A percentile compares a stretch with the other conserved stretches of the same genome.
These are phyloP conservation scores for Sthenelais limicola DNA, from an alignment of 2,888 invertebrate species.

Conservation along the genomic window DNA sequence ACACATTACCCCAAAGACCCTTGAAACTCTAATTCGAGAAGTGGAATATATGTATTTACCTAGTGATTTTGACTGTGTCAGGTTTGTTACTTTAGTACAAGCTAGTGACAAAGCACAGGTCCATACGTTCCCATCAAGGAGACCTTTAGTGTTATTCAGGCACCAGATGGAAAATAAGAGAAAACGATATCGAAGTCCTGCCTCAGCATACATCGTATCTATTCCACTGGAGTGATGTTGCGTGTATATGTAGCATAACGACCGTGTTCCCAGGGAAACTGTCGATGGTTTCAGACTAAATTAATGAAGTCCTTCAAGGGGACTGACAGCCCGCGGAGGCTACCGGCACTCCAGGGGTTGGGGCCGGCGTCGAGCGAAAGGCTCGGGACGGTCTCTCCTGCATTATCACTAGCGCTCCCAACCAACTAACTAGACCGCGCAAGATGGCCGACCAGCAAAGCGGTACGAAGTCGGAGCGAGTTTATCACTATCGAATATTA, in stretches of 20 bases:
- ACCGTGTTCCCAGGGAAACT: conserved; percentile 28
- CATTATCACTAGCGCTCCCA: background rate
- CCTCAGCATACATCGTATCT: too few relatives aligned
- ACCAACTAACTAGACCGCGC: background rate
- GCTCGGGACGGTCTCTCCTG: background rate
- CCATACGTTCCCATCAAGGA: background rate
- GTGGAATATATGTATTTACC: too few relatives aligned
- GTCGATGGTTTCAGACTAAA: conserved; percentile 34
- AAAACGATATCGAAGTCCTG: too few relatives aligned
- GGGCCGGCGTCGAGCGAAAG: background rate
- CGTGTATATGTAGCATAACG: conserved; percentile 7
- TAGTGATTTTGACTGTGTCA: too few relatives aligned
- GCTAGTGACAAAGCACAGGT: too few relatives aligned
- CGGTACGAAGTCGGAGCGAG: background rate
- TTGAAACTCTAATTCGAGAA: too few relatives aligned
- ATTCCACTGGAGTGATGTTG: background rate
- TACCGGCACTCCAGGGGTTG: background rate
- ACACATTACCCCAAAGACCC: too few relatives aligned
- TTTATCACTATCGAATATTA: too few relatives aligned
- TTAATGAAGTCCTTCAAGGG: conserved; percentile 19
- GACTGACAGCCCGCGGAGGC: background rate
- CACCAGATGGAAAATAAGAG: conserved; percentile 10
- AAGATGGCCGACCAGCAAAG: background rate
- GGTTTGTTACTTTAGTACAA: too few relatives aligned
- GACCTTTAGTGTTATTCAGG: background rate